Conservation (phyloP, 2,113 vertebrate species). For the Tretioscincus oriximinensis region DNA sequence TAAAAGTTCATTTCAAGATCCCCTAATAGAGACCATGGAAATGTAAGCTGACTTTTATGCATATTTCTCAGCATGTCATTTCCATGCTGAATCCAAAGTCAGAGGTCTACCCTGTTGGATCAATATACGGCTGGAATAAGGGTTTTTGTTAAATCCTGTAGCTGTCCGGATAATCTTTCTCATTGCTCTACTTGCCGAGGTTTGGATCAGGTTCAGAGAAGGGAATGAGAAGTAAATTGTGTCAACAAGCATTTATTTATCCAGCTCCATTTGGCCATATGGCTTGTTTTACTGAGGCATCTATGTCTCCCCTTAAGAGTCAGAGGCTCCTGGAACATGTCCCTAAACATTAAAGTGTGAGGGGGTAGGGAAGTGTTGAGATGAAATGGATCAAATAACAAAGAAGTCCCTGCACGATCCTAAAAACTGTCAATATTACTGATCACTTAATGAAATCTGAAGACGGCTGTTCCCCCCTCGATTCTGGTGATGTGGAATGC, state of each 20-base stretch:
- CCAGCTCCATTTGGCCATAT: slow-evolving; percentile 13
- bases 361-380: slow-evolving; percentile 34
- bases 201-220: background rate
- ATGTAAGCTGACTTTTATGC: slow-evolving; percentile 25
- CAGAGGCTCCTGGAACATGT: background rate
- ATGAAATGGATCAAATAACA: slow-evolving; percentile 54
- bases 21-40: slow-evolving; percentile 43
- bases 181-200: background rate
- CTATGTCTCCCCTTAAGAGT: slow-evolving; percentile 41
- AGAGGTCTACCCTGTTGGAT: slow-evolving; percentile 20
- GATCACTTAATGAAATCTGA: slow-evolving; percentile 68
- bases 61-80: slow-evolving; percentile 38
- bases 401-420: slow-evolving; percentile 56
- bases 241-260: slow-evolving; percentile 18
- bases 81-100: slow-evolving; percentile 34
- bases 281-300: slow-evolving; percentile 24
- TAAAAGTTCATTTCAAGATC: slow-evolving; percentile 41
- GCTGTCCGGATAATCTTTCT: slow-evolving; percentile 26
- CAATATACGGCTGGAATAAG: background rate
- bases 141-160: background rate
- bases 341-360: slow-evolving; percentile 45
- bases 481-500: slow-evolving; percentile 71
- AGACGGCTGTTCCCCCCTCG: slow-evolving; percentile 56
- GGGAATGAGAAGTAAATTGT: slow-evolving; percentile 1
- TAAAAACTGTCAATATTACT: slow-evolving; percentile 56